Base-by-base conservation (phyloP, 2,113 vertebrate genomes). In the Origma solitaria region DNA sequence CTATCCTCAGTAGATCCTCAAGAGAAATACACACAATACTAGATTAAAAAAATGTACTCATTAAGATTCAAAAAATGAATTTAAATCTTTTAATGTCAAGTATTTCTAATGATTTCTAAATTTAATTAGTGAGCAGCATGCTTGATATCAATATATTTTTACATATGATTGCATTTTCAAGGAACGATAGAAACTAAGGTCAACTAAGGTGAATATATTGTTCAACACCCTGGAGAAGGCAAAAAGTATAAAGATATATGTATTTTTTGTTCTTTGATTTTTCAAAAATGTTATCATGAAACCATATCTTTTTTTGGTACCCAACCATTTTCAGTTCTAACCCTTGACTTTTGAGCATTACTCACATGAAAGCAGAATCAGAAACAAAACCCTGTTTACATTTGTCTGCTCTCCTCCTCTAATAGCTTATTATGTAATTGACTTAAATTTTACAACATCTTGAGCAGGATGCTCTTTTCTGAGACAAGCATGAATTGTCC, bases 71-170 rank as follows among this genome's bases (percentile, higher is more conserved):
- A 81, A 94, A 96, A 97, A 92, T 79, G 61, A 96, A 82, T 97
- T 97, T 91, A 96, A 93, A 95, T 93, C 35, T 96, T 97, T 95
- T 91, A 80, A 70, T 88, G 83, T 95, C 85, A 97, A 97, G 90
- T 94, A 95, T 97, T 97, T 97, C 50, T 93, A 96, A 95, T 86
- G 82, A 82, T 93, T 97, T 97, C 72, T 96, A 96, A 95, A 96
- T 97, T 96, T 96, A 97, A 97, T 97, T 97, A 95, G 62, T 76
- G 65, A 95, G 73, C 49, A 86, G 44, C 30, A 44, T 62, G 56
- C 83, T 96, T 65, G 38, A 75, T 96, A 58, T 44, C 5, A 88
- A 81, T 31, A 4, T 89, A 72, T 88, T 97, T 96, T 89, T 92
- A 53, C 95, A 89, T 89, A 86, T 38, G 35, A 90, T 82, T 95